Evolutionary conservation across 2,797 vertebrate genomes (phyloP).

Genomic region (Microctenopoma steveboyesi): DNA sequence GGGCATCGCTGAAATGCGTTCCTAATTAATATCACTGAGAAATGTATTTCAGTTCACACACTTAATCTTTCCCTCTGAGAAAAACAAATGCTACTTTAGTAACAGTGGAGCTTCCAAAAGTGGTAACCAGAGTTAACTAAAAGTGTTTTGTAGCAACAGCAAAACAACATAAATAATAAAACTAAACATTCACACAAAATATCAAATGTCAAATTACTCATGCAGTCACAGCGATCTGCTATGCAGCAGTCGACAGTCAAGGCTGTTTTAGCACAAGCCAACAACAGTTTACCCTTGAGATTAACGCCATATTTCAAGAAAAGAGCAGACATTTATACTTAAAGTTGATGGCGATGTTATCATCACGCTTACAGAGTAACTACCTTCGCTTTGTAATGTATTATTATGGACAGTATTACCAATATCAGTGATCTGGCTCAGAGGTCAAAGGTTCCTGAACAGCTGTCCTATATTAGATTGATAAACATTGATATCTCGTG

Average conservation of each 20-base stretch:
- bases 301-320: background rate
- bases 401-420: background rate
- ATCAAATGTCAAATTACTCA: background rate
- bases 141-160: background rate
- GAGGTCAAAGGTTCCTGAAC: background rate
- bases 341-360: background rate
- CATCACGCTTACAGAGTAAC: background rate
- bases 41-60: no score
- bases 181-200: background rate
- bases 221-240: background rate
- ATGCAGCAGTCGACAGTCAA: background rate
- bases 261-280: slow-evolving; percentile 7
- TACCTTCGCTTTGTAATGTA: background rate
- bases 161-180: background rate
- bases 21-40: no score
- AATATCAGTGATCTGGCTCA: background rate
- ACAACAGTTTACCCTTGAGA: background rate
- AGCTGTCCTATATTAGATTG: slow-evolving; percentile 21
- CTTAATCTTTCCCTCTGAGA: no score
- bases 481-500: slow-evolving; percentile 30
- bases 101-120: background rate
- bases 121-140: background rate
- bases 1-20: background rate
- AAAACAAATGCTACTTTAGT: no score
- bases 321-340: background rate